Evolutionary conservation across 2,113 vertebrate genomes (phyloP).

Genomic region (Mesocricetus auratus): DNA sequence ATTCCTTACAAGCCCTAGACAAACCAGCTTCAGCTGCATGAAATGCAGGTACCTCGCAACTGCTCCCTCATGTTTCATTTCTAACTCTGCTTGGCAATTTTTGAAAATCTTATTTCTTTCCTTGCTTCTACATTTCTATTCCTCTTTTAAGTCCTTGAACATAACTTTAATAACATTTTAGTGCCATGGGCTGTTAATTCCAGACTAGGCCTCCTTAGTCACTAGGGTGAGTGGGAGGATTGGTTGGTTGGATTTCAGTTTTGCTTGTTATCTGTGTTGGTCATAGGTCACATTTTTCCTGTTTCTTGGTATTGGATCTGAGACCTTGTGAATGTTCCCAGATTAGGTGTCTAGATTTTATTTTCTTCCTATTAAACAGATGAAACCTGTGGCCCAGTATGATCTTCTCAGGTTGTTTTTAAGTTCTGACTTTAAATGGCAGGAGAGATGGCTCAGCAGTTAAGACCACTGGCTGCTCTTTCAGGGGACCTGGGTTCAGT

Average conservation of each 20-base stretch:
- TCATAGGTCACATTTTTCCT: neutral
- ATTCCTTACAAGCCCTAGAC: neutral
- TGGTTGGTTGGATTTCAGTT: neutral
- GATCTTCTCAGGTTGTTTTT: neutral
- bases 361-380: neutral
- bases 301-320: neutral
- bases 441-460: neutral
- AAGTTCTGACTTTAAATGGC: neutral
- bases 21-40: neutral
- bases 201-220: neutral
- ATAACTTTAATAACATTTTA: neutral
- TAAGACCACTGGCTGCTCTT: neutral
- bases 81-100: neutral
- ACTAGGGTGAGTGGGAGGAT: neutral
- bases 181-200: neutral
- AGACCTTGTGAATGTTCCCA: neutral
- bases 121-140: neutral
- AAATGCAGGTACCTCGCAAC: neutral
- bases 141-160: neutral
- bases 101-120: neutral
- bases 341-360: neutral
- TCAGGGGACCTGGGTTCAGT: neutral
- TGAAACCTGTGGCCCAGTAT: neutral
- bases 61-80: neutral
- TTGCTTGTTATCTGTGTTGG: neutral